Evolutionary conservation across 1,140 invertebrate genomes (phyloP), one percentile per base, ranked within the genome.

Genomic region (Diabrotica virgifera): DNA sequence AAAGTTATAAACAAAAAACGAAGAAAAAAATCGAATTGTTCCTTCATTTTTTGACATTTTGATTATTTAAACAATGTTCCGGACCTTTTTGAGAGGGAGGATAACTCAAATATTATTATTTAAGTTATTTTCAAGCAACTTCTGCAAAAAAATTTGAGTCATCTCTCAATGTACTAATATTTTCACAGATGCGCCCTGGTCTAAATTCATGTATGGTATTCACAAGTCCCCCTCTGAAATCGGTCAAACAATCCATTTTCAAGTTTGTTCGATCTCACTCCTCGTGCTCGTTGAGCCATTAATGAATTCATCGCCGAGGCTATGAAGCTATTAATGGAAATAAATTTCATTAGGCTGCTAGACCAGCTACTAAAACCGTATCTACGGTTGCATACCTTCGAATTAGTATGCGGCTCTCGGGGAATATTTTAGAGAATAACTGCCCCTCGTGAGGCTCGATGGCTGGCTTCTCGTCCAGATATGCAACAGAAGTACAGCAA

Each of bases 341-440:
- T 59, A 59, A 59, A 59, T 50, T 59, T 51, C 58, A 59, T 59
- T 59, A 59, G 37, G 38, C 58, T 35, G 50, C 58, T 59, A 59
- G 58, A 59, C 40, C 4, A 46, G 40, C 40, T 46, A 37, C 13
- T 59, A 13, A 59, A 59, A 38, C 38, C 36, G 46, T 59, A 51
- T 51, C 58, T 59, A 59, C 50, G 40, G 40, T 8, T 10, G 37
- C 58, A 59, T 59, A 59, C 58, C 58, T 59, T 59, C 58, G 58
- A 59, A 59, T 59, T 38, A 59, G 58, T 59, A 59, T 59, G 58
- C 58, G 58, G 58, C 58, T 11, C 14, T 40, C 14, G 38, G 6
- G 58, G 12, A 13, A 59, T 59, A 59, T 59, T 59, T 59, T 38
- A 59, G n/a, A 11, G 58, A 59, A 50, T 59, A 50, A 59, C 58